Base-by-base conservation (phyloP, 35 echinoderm and acorn worm genomes). In the Apostichopus japonicus region DNA sequence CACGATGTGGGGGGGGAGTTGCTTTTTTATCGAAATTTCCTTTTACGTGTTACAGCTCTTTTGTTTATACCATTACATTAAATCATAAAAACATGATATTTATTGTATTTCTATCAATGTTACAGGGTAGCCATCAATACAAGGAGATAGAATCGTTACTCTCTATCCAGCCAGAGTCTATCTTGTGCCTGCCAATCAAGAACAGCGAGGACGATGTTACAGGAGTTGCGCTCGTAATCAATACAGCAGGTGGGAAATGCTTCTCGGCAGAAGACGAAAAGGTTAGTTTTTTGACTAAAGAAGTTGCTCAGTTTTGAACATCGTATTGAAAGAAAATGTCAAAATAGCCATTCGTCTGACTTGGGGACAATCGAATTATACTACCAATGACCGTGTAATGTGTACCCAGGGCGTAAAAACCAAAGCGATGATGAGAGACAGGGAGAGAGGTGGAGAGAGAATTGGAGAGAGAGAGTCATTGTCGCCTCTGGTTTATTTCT, bases 151-250 rank as follows among this genome's bases (percentile, higher is more conserved):
- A 98, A 65, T 72, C 90, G 17, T 65, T 92, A 19, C 65, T 96
- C 57, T 95, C 90, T 24, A 62, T 76, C 6, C 93, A 94, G 65
- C 93, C 93, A 27, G 90, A 93, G 62, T 94, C 95, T 6, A 72
- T 98, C 23, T 82, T 98, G 23, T 94, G 95, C 61, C 90, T 94
- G 78, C 97, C 97, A 87, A 96, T 98, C 53, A 96, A 90, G 62
- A 98, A 98, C 79, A 96, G 93, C 65, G 97, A 98, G 65, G 92
- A 96, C 94, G 97, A 98, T 77, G 93, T 98, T 78, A 94, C 94
- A 7, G 97, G 97, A 23, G 97, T 96, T 25, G 91, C 93, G 10
- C 91, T 94, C 25, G 95, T 96, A 33, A 88, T 94, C 53, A 98
- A 98, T 77, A 98, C 95, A 53, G 58, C 93, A 15, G 86, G 86